A percentile compares a stretch with the other conserved stretches of the same genome.
Evolutionary conservation across 2,888 invertebrate species (phyloP).

Genomic region (Leptinotarsa haldemani): DNA sequence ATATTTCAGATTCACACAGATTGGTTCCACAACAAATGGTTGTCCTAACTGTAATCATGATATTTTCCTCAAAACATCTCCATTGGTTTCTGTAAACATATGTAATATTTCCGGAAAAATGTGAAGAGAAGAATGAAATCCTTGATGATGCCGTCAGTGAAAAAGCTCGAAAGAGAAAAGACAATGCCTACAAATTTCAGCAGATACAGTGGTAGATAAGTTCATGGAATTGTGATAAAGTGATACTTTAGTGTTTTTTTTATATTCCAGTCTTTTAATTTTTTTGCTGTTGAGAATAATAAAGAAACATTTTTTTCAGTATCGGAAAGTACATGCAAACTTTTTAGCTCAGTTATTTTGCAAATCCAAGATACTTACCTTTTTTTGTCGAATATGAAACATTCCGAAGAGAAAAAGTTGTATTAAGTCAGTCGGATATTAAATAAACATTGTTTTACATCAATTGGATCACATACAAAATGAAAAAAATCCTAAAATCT

Average conservation of each 20-base stretch:
- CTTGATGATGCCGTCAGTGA: no score
- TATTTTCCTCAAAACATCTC: not conserved
- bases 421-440: no score
- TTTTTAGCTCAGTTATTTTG: no score
- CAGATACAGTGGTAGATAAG: not conserved
- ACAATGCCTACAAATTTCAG: not conserved
- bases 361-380: no score
- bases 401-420: no score
- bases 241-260: constrained; percentile 1
- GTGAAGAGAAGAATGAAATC: no score
- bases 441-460: no score
- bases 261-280: not conserved
- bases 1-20: not conserved
- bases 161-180: not conserved
- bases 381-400: no score
- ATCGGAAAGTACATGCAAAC: no score
- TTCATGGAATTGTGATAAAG: constrained; percentile 3
- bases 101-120: no score
- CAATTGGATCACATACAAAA: no score
- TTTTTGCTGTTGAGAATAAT: not conserved
- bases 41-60: constrained; percentile 1
- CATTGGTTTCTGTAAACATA: not conserved
- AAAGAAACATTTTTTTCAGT: not conserved
- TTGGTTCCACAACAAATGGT: not conserved
- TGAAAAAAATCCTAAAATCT: no score